phyloP scores from a whole-genome alignment of 2,113 vertebrate genomes.

The Epinephelus fuscoguttatus region DNA sequence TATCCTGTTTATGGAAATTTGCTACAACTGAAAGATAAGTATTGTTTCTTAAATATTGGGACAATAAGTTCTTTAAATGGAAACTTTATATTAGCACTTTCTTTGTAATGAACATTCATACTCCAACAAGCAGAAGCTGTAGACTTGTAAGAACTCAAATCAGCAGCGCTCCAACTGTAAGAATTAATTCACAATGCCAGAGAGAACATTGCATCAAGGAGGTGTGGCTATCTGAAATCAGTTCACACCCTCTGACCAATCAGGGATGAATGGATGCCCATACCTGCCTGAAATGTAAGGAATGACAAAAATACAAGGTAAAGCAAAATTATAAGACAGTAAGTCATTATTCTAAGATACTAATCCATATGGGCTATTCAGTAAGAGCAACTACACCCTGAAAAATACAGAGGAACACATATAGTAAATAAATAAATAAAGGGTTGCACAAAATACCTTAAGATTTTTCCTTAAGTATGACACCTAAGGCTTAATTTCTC shows the following conservation, averaged over 20 bases:
- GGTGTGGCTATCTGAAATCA: not conserved
- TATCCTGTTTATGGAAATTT: not conserved
- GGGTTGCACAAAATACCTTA: too few species aligned
- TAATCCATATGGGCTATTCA: not conserved
- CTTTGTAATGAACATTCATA: not conserved
- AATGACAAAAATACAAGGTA: not conserved
- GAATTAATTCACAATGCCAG: not conserved
- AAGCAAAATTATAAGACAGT: not conserved
- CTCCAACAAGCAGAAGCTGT: not conserved
- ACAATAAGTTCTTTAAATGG: not conserved
- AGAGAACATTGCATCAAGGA: not conserved
- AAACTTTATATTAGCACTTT: not conserved
- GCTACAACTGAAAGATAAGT: not conserved
- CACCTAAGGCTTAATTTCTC: too few species aligned
- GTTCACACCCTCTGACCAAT: not conserved
- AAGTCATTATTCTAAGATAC: not conserved
- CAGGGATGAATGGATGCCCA: not conserved
- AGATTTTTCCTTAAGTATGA: too few species aligned
- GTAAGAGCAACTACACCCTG: too few species aligned
- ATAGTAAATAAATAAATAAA: too few species aligned
- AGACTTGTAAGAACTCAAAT: not conserved
- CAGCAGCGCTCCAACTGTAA: not conserved
- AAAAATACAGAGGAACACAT: too few species aligned
- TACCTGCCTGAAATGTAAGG: not conserved
- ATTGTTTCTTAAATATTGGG: not conserved